Base-by-base conservation (phyloP, 2,113 vertebrate genomes). In the Protobothrops flavoviridis region DNA sequence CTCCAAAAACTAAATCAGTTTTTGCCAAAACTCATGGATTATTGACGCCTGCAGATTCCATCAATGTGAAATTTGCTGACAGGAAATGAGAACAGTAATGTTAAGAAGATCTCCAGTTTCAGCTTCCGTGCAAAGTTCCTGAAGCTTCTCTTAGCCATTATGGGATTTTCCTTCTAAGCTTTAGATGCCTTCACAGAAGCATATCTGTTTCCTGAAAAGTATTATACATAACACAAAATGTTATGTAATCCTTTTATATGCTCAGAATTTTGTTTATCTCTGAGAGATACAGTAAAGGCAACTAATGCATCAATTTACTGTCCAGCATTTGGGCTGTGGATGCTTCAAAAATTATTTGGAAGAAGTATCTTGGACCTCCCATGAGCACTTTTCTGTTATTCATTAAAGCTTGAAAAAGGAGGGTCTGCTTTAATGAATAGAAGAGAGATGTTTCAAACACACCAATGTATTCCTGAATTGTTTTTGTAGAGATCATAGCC, bases 1-100 rank as follows among this genome's bases (percentile, higher is more conserved):
- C 98, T 93, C 97, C 98, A 15, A 92, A 98, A 94, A 98, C 98
- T 0, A 69, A 96, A 85, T 94, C 97, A 1, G 97, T 99, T 96
- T 95, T 48, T 33, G 98, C 99, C 90, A 99, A 98, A 98, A 99
- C 98, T 26, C 99, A 98, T 0, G 98, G 98, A 92, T 98, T 99
- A 90, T 98, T 99, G 92, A 98, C 98, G 89, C 99, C 98, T 9
- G 97, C 94, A 85, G 96, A 93, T 0, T 97, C 98, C 59, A 98
- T 99, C 94, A 96, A 98, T 91, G 97, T 99, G 92, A 97, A 97
- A 94, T 99, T 99, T 96, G 97, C 97, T 29, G 97, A 98, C 95
- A 97, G 98, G 92, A 96, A 97, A 88, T 98, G 96, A 97, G 57
- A 91, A 69, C 93, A n/a, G 29, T 2, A 39, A 8, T 5, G 90